Evolutionary conservation across 2,888 invertebrate species (phyloP).

Genomic region (Rhabditoides inermis): DNA sequence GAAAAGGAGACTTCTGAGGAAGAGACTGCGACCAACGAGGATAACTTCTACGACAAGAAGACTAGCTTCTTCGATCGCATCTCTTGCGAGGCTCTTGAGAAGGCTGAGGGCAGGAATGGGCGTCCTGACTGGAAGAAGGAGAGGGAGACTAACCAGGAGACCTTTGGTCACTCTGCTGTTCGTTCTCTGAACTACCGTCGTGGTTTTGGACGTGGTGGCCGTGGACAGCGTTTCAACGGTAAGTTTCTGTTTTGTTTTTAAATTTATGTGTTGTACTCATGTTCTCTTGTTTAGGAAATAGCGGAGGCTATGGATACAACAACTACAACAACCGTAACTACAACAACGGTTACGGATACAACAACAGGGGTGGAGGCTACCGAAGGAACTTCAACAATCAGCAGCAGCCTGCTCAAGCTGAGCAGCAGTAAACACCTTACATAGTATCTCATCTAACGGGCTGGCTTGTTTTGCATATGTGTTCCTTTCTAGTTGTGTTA

Average conservation of each 20-base stretch:
- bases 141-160: constrained; percentile 50
- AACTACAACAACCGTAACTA: no score
- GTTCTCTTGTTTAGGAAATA: background rate
- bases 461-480: no score
- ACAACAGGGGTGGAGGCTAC: constrained; percentile 17
- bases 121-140: constrained; percentile 51
- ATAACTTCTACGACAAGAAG: constrained; percentile 78
- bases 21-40: constrained; percentile 17
- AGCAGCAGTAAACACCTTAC: no score
- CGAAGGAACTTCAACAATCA: constrained; percentile 14
- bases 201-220: constrained; percentile 27
- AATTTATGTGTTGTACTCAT: background rate
- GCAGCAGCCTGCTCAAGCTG: no score
- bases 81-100: constrained; percentile 76
- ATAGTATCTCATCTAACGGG: no score
- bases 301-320: constrained; percentile 2
- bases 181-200: constrained; percentile 36
- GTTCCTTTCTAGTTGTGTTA: no score
- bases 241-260: constrained; percentile 8
- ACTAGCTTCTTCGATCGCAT: constrained; percentile 99
- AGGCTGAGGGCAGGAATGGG: constrained; percentile 43
- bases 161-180: constrained; percentile 49
- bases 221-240: constrained; percentile 24
- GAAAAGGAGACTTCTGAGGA: constrained; percentile 25
- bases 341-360: constrained; percentile 11